Conservation (phyloP, 2,888 invertebrate genomes). For the Melinaea marsaeus region DNA sequence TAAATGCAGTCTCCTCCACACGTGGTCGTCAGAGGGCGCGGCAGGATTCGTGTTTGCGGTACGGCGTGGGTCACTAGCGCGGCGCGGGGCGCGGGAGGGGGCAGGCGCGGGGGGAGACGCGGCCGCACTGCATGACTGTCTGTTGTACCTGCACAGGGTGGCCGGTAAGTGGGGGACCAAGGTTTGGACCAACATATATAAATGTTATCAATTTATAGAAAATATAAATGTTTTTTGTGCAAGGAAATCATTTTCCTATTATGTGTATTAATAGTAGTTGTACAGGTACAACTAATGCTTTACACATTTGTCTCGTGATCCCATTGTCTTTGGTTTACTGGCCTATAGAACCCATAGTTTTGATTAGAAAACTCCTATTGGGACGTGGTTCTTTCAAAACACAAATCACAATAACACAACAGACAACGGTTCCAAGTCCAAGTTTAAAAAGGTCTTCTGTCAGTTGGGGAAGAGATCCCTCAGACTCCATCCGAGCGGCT, state of each 20-base stretch:
- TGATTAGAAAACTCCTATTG: too few species aligned
- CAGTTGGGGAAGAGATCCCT: constrained; percentile 51
- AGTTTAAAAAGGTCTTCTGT: constrained; percentile 22
- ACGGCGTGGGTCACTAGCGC: constrained; percentile 44
- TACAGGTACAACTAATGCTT: too few species aligned
- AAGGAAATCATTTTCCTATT: constrained; percentile 18
- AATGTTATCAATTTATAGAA: too few species aligned
- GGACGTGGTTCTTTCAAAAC: not conserved
- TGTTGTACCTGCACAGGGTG: constrained; percentile 51
- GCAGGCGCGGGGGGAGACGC: constrained; percentile 58
- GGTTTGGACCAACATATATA: too few species aligned
- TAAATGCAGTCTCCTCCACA: constrained; percentile 42
- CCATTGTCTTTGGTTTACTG: too few species aligned
- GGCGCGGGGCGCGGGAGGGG: constrained; percentile 54
- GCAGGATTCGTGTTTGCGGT: constrained; percentile 58
- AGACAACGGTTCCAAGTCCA: not conserved
- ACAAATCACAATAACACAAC: too few species aligned
- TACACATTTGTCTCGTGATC: too few species aligned
- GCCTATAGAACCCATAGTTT: too few species aligned
- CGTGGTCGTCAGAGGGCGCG: constrained; percentile 49
- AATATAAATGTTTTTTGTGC: too few species aligned
- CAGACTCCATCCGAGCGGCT: constrained; percentile 62
- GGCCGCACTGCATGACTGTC: constrained; percentile 49
- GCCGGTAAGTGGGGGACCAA: constrained; percentile 43
- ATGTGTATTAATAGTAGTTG: not conserved